phyloP scores from a whole-genome alignment of 2,113 vertebrate species.

The Prunella fulvescens region DNA sequence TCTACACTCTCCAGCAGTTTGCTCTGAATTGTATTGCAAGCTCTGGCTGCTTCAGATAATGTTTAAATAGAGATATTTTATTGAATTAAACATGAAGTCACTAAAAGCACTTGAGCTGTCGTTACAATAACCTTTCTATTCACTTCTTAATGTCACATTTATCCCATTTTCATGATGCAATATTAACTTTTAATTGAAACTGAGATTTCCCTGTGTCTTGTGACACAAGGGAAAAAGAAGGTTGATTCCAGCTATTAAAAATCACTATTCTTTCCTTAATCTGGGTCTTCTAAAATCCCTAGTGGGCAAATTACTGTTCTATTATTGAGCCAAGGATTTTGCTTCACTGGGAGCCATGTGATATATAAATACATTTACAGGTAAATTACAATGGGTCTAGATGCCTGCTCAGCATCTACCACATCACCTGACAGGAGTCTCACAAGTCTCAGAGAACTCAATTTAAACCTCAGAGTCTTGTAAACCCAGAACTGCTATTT shows the following conservation, averaged over 20 bases:
- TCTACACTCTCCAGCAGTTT: background rate
- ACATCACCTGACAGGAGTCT: background rate
- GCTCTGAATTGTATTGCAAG: background rate
- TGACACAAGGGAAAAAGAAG: background rate
- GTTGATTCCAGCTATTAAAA: background rate
- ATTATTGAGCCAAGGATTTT: background rate
- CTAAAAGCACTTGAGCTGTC: constrained; percentile 1
- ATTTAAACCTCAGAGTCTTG: background rate
- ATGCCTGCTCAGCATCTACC: background rate
- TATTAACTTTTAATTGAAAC: background rate
- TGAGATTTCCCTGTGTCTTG: background rate
- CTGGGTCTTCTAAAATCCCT: background rate
- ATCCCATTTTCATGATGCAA: background rate
- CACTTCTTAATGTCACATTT: background rate
- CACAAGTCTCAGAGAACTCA: background rate
- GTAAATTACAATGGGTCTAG: background rate
- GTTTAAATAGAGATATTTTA: background rate
- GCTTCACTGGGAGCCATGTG: background rate
- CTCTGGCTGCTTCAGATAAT: background rate
- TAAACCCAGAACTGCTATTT: background rate
- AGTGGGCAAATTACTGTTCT: background rate
- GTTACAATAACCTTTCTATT: background rate
- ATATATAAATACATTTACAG: background rate
- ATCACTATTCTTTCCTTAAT: background rate
- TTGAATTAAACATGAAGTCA: constrained; percentile 1